Base-by-base conservation (phyloP, 2,888 invertebrate genomes). In the Altica lythri region DNA sequence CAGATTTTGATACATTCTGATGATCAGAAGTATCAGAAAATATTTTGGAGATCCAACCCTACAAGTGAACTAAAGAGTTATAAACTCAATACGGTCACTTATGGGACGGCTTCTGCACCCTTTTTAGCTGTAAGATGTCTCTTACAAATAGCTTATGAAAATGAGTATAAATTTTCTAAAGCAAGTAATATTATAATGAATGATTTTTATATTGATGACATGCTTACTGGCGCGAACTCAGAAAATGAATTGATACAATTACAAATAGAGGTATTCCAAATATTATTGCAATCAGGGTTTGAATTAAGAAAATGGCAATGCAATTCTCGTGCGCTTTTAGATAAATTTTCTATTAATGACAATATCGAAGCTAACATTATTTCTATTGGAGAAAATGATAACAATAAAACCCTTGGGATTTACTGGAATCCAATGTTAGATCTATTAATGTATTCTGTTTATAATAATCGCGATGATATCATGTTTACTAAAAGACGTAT, bases 11-110 rank as follows among this genome's bases (percentile, higher is more conserved):
- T n/a, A n/a, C n/a, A n/a, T n/a, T n/a, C 29, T 29, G 29, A 29
- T n/a, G n/a, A 29, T 29, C 29, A 10, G 19, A 14, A 12, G 1
- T 35, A 37, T 13, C 42, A 43, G 45, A 19, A 30, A 16, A 56
- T 55, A 13, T 10, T 55, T 40, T 55, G 55, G 40, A 17, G 55
- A 2, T 12, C 14, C 2, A 32, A 52, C 8, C 52, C 55, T 10
- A 14, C 14, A 3, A 43, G 53, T 5, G 17, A 42, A 25, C 8
- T 58, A 5, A 29, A 43, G 16, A 10, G 10, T 10, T 58, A 38
- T 32, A 25, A 57, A 45, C 32, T 59, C 12, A 50, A 51, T 6
- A 53, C 35, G 13, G 57, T 59, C 14, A 54, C 46, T n/a, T 60
- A 54, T 38, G 57, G 60, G 4, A 54, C 47, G 9, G 52, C 51